Evolutionary conservation across 2,888 invertebrate genomes (phyloP), one percentile per base, ranked within the genome.

Genomic region (Melieria picta): DNA sequence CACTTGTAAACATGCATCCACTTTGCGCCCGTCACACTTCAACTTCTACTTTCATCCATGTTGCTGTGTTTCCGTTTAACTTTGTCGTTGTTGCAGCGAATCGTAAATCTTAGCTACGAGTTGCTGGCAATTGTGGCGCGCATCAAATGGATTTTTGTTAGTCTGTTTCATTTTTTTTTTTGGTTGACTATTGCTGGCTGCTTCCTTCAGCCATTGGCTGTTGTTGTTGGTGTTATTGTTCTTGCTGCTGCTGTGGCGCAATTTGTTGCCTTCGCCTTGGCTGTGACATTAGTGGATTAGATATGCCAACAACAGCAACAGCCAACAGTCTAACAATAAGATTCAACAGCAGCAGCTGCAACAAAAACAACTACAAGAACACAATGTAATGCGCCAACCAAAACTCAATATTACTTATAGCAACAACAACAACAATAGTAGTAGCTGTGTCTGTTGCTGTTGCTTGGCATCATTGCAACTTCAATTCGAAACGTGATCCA

Each of bases 401-500:
- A 30, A 30, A 30, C 30, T 30, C 30, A 30, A 30, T 30, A 30
- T 30, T 30, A 30, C 30, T 30, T 30, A 30, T 30, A 30, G 30
- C 30, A n/a, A 7, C 50, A 50, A 50, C 9, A 50, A 50, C 7
- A 10, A 7, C 7, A 52, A 52, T 52, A 52, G 52, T 52, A 5
- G 7, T 0, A 7, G 30, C 30, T 30, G 30, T 30, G 30, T 9
- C 11, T 13, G 13, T 52, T 52, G 52, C 9, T 30, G 30, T 30
- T 30, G 30, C 30, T 30, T 30, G 30, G 10, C 10, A 52, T 13
- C 16, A 30, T 6, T 16, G 52, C n/a, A 57, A 13, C 57, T 57
- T 57, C 57, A 57, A 57, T 57, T 57, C 30, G 57, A 16, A 57
- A 57, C 57, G 57, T 57, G 57, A 57, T 30, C 4, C 30, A 57